Conservation (phyloP, 1,140 invertebrate species). For the Zaprionus kolodkinae region DNA sequence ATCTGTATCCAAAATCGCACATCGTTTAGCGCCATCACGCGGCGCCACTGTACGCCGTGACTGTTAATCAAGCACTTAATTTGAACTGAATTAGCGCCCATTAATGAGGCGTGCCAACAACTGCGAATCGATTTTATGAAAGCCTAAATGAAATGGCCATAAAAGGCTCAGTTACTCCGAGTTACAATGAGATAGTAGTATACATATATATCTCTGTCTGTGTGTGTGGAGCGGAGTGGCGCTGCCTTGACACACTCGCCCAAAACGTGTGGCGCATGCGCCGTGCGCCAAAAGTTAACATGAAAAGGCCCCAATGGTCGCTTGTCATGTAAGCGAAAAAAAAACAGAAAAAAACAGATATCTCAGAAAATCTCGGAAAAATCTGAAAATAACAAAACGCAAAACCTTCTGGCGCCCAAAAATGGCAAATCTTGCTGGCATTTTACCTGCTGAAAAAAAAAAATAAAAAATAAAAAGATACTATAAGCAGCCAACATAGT, state of each 20-base stretch:
- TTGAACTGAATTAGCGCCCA: slow-evolving; percentile 64
- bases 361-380: neutral
- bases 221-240: slow-evolving; percentile 28
- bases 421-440: slow-evolving; percentile 69
- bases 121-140: slow-evolving; percentile 48
- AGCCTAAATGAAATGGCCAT: slow-evolving; percentile 64
- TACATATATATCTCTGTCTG: neutral
- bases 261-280: slow-evolving; percentile 75
- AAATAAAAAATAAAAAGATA: slow-evolving; percentile 34
- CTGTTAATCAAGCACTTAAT: slow-evolving; percentile 47
- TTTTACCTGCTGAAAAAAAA: slow-evolving; percentile 52
- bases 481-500: slow-evolving; percentile 23
- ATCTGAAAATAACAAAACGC: slow-evolving; percentile 34
- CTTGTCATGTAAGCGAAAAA: slow-evolving; percentile 57
- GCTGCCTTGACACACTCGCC: slow-evolving; percentile 76
- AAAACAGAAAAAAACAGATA: slow-evolving; percentile 27
- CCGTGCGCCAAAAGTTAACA: slow-evolving; percentile 41
- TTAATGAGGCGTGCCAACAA: slow-evolving; percentile 45
- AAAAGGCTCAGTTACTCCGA: slow-evolving; percentile 59
- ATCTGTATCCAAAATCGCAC: neutral
- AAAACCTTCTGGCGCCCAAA: slow-evolving; percentile 76
- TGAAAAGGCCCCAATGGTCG: slow-evolving; percentile 52
- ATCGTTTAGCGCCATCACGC: slow-evolving; percentile 21
- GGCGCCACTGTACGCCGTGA: slow-evolving; percentile 41
- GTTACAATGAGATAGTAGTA: neutral